These are phyloP conservation scores for Drosophila pandora DNA, from an alignment of 1,140 invertebrate species.

Conservation along the genomic window DNA sequence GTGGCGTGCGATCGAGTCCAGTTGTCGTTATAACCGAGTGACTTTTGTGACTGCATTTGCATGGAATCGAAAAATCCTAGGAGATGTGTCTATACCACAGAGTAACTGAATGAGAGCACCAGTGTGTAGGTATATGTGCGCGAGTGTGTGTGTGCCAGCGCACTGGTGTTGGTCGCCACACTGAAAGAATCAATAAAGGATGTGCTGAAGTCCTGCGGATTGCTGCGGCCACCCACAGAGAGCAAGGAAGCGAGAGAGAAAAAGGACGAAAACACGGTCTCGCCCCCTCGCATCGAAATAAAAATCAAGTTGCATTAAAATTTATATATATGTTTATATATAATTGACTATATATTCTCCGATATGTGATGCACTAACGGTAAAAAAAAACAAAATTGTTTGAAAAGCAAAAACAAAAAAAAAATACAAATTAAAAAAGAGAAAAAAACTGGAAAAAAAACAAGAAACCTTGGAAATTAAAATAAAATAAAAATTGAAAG, in stretches of 20 bases:
- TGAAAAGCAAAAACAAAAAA: not conserved
- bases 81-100: slow-evolving; percentile 66
- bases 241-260: slow-evolving; percentile 29
- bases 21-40: not conserved
- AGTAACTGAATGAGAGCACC: slow-evolving; percentile 37
- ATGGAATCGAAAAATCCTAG: slow-evolving; percentile 42
- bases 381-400: not conserved
- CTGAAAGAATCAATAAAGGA: slow-evolving; percentile 82
- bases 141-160: slow-evolving; percentile 49
- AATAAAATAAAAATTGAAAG: not conserved
- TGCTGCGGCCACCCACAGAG: slow-evolving; percentile 11
- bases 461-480: not conserved
- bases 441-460: not conserved
- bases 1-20: not conserved
- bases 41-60: not conserved
- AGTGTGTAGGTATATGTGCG: slow-evolving; percentile 57
- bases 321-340: too few relatives aligned
- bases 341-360: not conserved
- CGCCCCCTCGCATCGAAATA: not conserved
- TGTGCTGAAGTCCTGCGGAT: slow-evolving; percentile 59
- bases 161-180: slow-evolving; percentile 52
- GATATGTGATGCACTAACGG: not conserved
- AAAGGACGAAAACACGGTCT: slow-evolving; percentile 26
- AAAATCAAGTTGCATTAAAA: not conserved
- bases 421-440: too few relatives aligned